phyloP scores from a whole-genome alignment of 2,888 invertebrate genomes.

The Griposia aprilina region DNA sequence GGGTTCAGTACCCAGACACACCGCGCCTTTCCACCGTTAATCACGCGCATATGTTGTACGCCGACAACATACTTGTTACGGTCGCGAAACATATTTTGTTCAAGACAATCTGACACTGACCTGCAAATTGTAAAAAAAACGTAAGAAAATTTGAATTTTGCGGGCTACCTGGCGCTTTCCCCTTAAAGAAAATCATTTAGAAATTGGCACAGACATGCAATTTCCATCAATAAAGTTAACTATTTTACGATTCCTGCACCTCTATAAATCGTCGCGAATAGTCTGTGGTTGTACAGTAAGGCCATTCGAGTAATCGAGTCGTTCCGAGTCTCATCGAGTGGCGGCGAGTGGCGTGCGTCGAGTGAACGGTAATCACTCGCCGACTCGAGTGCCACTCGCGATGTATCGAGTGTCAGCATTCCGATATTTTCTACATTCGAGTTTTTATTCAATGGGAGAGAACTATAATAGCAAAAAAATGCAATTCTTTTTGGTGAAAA shows the following conservation, averaged over 20 bases:
- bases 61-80: no score
- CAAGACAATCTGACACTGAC: no score
- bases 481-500: not conserved
- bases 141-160: no score
- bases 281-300: constrained; percentile 36
- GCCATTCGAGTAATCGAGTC: constrained; percentile 51
- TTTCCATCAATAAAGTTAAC: constrained; percentile 12
- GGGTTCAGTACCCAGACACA: no score
- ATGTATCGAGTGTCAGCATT: constrained; percentile 62
- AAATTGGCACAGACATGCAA: constrained; percentile 12
- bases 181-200: not conserved
- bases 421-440: constrained; percentile 51
- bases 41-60: no score
- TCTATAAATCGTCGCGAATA: constrained; percentile 36
- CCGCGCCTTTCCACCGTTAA: no score
- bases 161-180: no score
- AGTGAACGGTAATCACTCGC: constrained; percentile 72
- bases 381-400: constrained; percentile 57
- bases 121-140: no score
- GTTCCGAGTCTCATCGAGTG: constrained; percentile 56
- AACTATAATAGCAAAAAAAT: constrained; percentile 1
- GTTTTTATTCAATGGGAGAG: constrained; percentile 38
- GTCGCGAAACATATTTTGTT: no score
- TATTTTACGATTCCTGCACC: constrained; percentile 23
- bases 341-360: constrained; percentile 65